Percentiles rank a stretch among this genome's conserved stretches.
These are phyloP conservation scores for Alviniconcha strummeri DNA, from an alignment of 2,888 invertebrate species.

Conservation along the genomic window DNA sequence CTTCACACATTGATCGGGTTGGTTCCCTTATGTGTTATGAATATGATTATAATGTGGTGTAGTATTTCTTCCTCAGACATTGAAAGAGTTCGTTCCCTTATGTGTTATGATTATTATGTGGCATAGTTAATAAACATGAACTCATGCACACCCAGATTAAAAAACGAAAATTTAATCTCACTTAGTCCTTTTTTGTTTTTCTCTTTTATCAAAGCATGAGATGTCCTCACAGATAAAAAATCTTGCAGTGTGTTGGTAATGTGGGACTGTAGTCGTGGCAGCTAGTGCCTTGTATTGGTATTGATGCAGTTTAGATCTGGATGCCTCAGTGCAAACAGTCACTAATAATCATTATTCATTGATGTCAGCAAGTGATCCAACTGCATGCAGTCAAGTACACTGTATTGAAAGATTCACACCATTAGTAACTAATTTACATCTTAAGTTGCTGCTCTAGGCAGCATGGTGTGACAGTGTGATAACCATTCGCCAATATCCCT, in stretches of 20 bases:
- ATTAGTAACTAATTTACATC: no score
- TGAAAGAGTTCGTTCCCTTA: background rate
- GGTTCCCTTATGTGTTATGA: background rate
- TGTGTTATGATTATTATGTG: background rate
- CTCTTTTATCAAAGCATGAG: background rate
- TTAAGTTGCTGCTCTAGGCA: no score
- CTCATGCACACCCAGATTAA: background rate
- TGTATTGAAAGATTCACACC: no score
- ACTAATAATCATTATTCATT: no score
- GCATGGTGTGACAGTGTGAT: no score
- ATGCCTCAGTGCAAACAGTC: no score
- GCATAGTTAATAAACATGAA: background rate
- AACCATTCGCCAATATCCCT: no score
- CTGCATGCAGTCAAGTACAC: no score
- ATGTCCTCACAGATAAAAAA: background rate
- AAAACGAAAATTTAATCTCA: background rate
- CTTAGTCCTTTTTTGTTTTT: background rate
- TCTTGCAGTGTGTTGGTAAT: no score
- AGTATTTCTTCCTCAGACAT: background rate
- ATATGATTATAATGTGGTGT: background rate
- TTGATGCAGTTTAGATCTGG: background rate
- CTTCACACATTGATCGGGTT: constrained; percentile 8
- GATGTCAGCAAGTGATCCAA: no score
- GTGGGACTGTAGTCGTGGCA: no score
- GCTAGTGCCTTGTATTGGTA: background rate